A percentile compares a stretch with the other conserved stretches of the same genome.
Conservation (phyloP, 2,113 vertebrate species). For the Sialia sialis region DNA sequence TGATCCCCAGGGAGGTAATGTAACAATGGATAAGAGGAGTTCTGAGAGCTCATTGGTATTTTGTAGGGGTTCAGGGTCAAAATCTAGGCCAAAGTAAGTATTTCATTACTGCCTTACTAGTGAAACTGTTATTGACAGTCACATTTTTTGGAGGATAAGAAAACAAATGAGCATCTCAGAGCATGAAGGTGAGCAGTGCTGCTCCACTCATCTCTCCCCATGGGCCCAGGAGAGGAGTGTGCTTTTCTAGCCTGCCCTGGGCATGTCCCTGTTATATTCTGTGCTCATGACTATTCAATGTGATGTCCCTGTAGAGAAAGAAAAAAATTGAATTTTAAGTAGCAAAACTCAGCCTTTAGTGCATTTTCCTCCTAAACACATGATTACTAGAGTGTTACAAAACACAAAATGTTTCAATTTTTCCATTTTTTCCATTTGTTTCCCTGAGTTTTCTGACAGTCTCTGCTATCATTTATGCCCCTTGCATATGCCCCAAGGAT, state of each 20-base stretch:
- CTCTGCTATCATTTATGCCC: background rate
- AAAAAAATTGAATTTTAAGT: background rate
- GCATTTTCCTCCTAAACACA: background rate
- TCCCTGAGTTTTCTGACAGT: background rate
- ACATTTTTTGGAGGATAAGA: background rate
- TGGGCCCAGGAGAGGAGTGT: background rate
- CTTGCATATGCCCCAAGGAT: background rate
- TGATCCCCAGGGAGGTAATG: background rate
- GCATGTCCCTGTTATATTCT: background rate
- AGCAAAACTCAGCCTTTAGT: background rate
- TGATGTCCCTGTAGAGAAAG: background rate
- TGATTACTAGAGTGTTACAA: background rate
- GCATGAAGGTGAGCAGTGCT: background rate
- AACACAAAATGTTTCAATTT: background rate
- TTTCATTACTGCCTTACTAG: background rate
- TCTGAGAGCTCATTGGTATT: background rate
- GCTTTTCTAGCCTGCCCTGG: background rate
- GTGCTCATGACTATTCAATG: background rate
- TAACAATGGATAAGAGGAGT: background rate
- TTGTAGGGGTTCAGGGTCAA: background rate
- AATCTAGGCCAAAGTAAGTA: slow-evolving; percentile 2
- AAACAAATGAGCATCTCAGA: background rate
- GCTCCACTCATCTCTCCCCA: background rate
- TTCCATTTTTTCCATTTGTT: background rate
- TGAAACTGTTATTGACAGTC: background rate